These are phyloP conservation scores for Pseudomyrmex concolor DNA, from an alignment of 1,140 invertebrate species.

Conservation along the genomic window DNA sequence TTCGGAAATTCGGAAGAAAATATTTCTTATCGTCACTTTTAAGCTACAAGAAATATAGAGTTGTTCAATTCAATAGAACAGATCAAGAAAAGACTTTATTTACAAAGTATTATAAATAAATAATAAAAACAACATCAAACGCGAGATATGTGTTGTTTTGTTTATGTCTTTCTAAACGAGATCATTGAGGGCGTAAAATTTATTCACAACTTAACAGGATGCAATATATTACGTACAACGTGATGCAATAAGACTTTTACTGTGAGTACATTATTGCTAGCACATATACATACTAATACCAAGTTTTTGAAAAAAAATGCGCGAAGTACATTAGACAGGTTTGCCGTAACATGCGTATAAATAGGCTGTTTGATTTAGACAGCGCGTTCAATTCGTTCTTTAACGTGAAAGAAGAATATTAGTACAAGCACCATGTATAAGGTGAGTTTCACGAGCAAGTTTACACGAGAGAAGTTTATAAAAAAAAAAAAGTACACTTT, in stretches of 20 bases:
- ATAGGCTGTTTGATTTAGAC: slow-evolving; percentile 58
- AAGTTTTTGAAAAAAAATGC: slow-evolving; percentile 72
- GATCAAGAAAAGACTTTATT: too few species aligned
- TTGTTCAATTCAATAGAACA: too few species aligned
- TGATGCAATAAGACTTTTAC: slow-evolving; percentile 40
- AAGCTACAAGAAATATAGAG: too few species aligned
- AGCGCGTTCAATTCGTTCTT: slow-evolving; percentile 67
- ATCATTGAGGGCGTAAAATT: background rate
- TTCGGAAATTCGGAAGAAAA: too few species aligned
- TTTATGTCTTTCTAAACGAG: background rate
- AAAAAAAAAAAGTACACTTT: background rate
- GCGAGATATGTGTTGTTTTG: background rate
- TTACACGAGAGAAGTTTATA: background rate
- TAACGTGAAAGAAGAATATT: slow-evolving; percentile 51
- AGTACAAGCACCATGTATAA: slow-evolving; percentile 62
- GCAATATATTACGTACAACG: slow-evolving; percentile 12
- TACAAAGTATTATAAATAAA: too few species aligned
- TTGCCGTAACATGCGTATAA: slow-evolving; percentile 63
- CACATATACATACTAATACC: slow-evolving; percentile 42
- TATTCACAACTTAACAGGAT: slow-evolving; percentile 29
- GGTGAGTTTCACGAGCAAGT: slow-evolving; percentile 54
- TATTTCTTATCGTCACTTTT: too few species aligned
- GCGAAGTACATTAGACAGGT: slow-evolving; percentile 43
- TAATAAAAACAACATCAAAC: too few species aligned
- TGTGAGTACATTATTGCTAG: background rate